Base-by-base conservation (phyloP, 2,888 invertebrate species). In the Limnephilus lunatus region DNA sequence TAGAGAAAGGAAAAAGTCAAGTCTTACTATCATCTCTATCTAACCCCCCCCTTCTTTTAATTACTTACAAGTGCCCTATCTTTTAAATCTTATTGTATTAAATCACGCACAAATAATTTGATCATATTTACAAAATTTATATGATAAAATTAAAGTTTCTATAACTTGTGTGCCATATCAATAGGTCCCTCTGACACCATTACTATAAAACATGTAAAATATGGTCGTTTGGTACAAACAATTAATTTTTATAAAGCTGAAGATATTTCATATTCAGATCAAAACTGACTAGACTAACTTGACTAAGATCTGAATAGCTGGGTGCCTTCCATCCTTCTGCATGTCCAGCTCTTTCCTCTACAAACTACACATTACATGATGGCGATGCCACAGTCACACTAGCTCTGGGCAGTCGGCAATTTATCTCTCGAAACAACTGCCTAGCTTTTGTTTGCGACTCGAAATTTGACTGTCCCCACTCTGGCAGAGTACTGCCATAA, bases 211-310 rank as follows among this genome's bases (percentile, higher is more conserved):
- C 25, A 88, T 91, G 81, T 30, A 83, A 87, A 68, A 32, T n/a
- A 39, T 93, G 93, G 92, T 93, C 92, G 92, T 93, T 92, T 93
- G 90, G 92, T 93, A 87, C 92, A 90, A 81, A 93, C 93, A 92
- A 44, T 91, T n/a, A 12, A 85, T 9, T 4, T 19, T 19, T 19
- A 0, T 53, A 19, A 19, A 53, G 19, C 19, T 15, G 19, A 19
- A 19, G 5, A 19, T 53, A 53, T 53, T 53, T 19, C 25, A 44
- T 44, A 12, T 12, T 44, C 48, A 15, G 48, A 15, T 48, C 48
- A 48, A 48, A 48, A 48, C 35, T 35, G 35, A 35, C 35, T 35
- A 35, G 35, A 35, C 35, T 35, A 35, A 35, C 35, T 35, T 15
- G 19, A 53, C 53, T 5, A 53, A 3, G n/a, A 19, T 53, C 53